These are phyloP conservation scores for Zoroaster sp. DNA, from an alignment of 53 echinoderm and acorn worm species.

Conservation along the genomic window DNA sequence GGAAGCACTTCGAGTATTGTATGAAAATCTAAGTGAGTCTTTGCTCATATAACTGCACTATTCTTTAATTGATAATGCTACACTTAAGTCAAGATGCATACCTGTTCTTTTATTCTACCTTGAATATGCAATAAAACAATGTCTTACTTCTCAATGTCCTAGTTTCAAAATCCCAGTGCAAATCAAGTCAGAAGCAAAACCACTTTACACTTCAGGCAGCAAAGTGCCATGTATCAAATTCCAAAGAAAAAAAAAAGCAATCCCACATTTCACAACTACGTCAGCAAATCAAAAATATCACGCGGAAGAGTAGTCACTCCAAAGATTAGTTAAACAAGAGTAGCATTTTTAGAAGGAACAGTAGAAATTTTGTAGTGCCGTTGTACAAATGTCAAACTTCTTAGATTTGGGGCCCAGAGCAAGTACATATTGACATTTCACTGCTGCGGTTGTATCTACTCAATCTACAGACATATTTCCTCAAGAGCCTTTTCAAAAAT, in stretches of 20 bases:
- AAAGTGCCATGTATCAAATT: background rate
- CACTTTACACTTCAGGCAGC: background rate
- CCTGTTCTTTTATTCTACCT: no score
- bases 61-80: no score
- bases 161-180: background rate
- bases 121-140: no score
- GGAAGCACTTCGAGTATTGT: no score
- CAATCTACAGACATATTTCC: background rate
- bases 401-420: background rate
- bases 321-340: background rate
- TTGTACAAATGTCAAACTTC: conserved; percentile 33
- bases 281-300: background rate
- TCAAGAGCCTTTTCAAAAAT: background rate
- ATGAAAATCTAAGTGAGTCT: no score
- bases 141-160: background rate
- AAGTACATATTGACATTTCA: conserved; percentile 17
- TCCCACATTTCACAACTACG: background rate
- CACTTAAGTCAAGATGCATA: no score
- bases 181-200: background rate
- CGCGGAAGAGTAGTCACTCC: background rate
- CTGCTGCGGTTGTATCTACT: background rate
- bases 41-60: no score
- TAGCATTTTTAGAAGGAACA: background rate
- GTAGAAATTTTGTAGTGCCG: background rate
- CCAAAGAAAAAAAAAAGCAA: background rate